Percentiles rank a stretch among this genome's conserved stretches.
Conservation (phyloP, 2,888 invertebrate genomes). For the Gonocerus acuteangulatus region DNA sequence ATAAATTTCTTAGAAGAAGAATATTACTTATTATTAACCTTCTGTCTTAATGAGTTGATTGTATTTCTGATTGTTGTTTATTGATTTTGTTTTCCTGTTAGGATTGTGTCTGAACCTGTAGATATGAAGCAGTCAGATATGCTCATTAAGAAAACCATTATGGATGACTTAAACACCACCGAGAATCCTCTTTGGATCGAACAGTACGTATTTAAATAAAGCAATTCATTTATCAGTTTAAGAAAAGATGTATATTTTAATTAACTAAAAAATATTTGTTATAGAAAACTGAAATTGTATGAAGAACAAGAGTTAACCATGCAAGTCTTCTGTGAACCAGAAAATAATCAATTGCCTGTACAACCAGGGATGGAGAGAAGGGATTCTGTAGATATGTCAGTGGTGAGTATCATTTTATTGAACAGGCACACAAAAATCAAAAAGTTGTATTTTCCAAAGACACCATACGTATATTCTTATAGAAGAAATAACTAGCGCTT, state of each 20-base stretch:
- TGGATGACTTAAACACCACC: constrained; percentile 79
- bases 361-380: constrained; percentile 34
- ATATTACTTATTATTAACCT: no score
- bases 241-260: not conserved
- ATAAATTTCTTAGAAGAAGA: no score
- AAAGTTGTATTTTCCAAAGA: no score
- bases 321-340: constrained; percentile 80
- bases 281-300: constrained; percentile 73
- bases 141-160: constrained; percentile 70
- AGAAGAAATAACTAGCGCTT: no score
- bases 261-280: no score
- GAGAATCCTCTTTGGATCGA: constrained; percentile 91
- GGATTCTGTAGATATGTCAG: constrained; percentile 38
- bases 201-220: constrained; percentile 61
- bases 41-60: no score
- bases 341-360: constrained; percentile 47
- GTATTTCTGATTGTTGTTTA: no score
- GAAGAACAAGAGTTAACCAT: constrained; percentile 89
- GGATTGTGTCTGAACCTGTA: constrained; percentile 72
- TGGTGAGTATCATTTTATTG: constrained; percentile 33
- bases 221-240: not conserved
- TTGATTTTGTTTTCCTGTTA: constrained; percentile 40
- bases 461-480: no score
- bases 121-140: constrained; percentile 76
- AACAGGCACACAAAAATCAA: no score